phyloP scores from a whole-genome alignment of 2,113 vertebrate genomes.

The Tragelaphus scriptus region DNA sequence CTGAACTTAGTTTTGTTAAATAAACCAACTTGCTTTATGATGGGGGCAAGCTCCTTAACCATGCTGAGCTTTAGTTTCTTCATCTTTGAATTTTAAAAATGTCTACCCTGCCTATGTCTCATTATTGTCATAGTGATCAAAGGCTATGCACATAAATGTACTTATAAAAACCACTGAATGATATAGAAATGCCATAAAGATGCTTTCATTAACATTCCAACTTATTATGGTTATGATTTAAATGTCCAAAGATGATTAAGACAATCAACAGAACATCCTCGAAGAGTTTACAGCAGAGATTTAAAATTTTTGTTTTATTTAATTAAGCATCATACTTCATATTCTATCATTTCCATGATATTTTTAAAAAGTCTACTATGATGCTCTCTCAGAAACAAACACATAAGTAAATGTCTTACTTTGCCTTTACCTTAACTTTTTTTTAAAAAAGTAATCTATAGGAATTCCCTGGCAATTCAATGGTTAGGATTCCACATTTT shows the following conservation, averaged over 20 bases:
- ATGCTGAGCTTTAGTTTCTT: neutral
- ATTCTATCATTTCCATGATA: constrained; percentile 41
- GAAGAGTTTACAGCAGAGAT: neutral
- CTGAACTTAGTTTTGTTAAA: neutral
- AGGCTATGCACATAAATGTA: neutral
- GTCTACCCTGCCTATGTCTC: neutral
- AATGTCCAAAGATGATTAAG: neutral
- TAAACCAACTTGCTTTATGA: neutral
- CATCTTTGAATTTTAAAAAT: neutral
- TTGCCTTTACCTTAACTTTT: constrained; percentile 1
- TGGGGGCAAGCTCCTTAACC: neutral
- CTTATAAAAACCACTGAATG: neutral
- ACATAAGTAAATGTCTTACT: constrained; percentile 3
- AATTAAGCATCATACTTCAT: neutral
- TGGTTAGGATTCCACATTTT: neutral
- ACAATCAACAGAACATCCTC: neutral
- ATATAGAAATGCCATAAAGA: neutral
- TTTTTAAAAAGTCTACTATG: constrained; percentile 30
- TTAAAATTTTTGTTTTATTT: neutral
- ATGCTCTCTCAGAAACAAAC: constrained; percentile 35
- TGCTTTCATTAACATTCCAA: neutral
- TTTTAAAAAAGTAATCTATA: neutral
- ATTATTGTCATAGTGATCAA: neutral
- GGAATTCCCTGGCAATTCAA: neutral
- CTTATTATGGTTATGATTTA: neutral